Base-by-base conservation (phyloP, 1,140 invertebrate genomes). In the Fopius arisanus region DNA sequence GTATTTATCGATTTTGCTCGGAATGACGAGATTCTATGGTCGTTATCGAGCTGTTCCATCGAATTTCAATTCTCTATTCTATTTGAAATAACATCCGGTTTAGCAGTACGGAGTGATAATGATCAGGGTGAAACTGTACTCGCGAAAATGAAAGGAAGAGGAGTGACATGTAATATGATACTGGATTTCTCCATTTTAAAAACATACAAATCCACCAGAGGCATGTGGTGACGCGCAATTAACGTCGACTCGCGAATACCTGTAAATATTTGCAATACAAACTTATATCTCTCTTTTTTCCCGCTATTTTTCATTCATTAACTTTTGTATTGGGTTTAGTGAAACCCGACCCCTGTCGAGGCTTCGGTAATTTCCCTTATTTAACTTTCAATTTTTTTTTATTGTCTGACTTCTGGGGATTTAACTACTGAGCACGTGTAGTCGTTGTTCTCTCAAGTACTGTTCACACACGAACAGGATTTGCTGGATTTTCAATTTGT, bases 21-120 rank as follows among this genome's bases (percentile, higher is more conserved):
- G 3, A 59, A 19, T 59, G 54, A 59, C 54, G 23, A 12, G 16
- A 5, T 28, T 28, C 19, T 26, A 59, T 9, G 16, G 3, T 23
- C 21, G 9, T 59, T 43, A 72, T 66, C 70, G 26, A 48, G 40
- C 33, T 51, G 40, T 72, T 67, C 70, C 40, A 72, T 67, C 59
- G 51, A 51, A 65, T 48, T 19, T 48, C 43, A 48, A 48, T 48
- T 5, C 54, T 59, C 21, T 26, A 33, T 63, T 72, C 63, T 43
- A 41, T 66, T 72, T 66, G 23, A 66, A 72, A 66, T 72, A 72
- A 66, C 70, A 72, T 72, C 70, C 70, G 70, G 70, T 40, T 62
- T 14, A 16, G 43, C 43, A 48, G 19, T 43, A 54, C 37, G 10
- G 12, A 37, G 23, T 66, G 62, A 67, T 72, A 72, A 65, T 72